Conservation (phyloP, 2,888 invertebrate species). For the Pachycephus smyrnensis region DNA sequence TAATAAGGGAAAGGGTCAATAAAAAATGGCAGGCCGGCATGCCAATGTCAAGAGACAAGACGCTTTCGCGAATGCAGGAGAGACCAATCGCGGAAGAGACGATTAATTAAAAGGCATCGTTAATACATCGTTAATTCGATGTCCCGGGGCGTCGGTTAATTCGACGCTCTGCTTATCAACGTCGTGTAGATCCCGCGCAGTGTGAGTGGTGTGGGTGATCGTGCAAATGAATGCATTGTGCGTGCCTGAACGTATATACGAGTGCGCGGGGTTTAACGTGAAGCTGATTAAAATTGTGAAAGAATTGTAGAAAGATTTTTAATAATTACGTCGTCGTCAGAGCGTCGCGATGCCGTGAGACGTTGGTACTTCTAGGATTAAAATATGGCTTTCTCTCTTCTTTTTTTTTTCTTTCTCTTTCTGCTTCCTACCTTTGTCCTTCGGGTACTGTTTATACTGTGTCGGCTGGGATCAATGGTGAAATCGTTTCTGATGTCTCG, state of each 20-base stretch:
- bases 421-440: neutral
- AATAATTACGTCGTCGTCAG: neutral
- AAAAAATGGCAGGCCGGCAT: neutral
- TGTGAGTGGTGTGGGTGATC: neutral
- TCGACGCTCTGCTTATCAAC: conserved; percentile 7
- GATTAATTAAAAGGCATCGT: neutral
- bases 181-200: conserved; percentile 6
- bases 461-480: neutral
- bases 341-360: neutral
- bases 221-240: neutral
- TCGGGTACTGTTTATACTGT: neutral
- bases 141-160: neutral
- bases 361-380: neutral
- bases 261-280: neutral
- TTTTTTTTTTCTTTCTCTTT: neutral
- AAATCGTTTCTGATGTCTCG: neutral
- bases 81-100: conserved; percentile 7
- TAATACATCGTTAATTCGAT: neutral
- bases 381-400: neutral
- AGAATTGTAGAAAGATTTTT: neutral
- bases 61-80: neutral
- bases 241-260: neutral
- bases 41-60: neutral
- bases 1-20: conserved; percentile 10
- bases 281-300: neutral